Conservation (phyloP, 1,140 invertebrate genomes). For the Nasonia giraulti region DNA sequence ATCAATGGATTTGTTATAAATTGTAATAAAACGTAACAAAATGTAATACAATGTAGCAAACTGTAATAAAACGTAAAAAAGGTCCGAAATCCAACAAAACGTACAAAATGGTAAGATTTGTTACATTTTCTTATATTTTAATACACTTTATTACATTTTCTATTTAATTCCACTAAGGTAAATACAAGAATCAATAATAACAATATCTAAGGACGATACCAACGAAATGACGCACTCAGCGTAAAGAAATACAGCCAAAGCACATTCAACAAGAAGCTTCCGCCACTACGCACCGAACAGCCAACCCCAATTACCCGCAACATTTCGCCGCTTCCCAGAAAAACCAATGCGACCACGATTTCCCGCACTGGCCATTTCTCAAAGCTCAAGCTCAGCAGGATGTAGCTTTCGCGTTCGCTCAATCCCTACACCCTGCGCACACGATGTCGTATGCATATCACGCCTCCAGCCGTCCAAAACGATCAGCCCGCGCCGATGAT, state of each 20-base stretch:
- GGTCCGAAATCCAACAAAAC: too few species aligned
- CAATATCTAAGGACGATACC: neutral
- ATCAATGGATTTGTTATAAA: too few species aligned
- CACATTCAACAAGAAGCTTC: neutral
- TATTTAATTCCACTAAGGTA: too few species aligned
- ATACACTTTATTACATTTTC: too few species aligned
- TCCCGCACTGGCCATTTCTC: conserved; percentile 8
- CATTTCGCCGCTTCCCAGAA: neutral
- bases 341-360: neutral
- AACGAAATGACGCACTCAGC: neutral
- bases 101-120: too few species aligned
- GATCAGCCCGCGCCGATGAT: conserved; percentile 16
- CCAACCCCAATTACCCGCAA: neutral
- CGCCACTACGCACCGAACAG: neutral
- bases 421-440: neutral
- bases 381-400: conserved; percentile 17
- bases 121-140: too few species aligned
- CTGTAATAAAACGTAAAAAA: too few species aligned
- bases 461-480: neutral
- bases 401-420: conserved; percentile 4
- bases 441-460: neutral
- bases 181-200: neutral
- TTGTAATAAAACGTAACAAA: too few species aligned
- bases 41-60: too few species aligned
- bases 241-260: neutral